Evolutionary conservation across 1,140 invertebrate species (phyloP), one percentile per base, ranked within the genome.

Genomic region (Hycleus cichorii): DNA sequence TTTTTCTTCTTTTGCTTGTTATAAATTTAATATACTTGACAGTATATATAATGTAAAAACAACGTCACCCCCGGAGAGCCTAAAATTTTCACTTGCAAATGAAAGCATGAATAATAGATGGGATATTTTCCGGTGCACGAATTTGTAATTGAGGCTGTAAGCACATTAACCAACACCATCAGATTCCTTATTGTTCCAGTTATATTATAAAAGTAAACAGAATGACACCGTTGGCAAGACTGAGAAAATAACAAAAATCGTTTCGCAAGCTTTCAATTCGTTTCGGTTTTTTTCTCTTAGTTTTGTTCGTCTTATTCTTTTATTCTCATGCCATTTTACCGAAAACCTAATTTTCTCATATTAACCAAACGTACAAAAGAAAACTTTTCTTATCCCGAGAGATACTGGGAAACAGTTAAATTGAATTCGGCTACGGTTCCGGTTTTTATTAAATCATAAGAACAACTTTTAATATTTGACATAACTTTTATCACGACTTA

Each of bases 301-400:
- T 32, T 32, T 32, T 7, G 2, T 32, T 32, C 18, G 18, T 18
- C 18, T 18, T 32, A 32, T 7, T 32, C 32, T 32, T 32, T 32
- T 32, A 32, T 32, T 32, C 32, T 32, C 32, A 32, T 53, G 42
- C 51, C 51, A 53, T 53, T 53, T 32, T 53, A 53, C 32, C 48
- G 40, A 11, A 65, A 67, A 67, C 62, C 62, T 65, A 67, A 67
- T 67, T 67, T 67, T 63, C 59, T 61, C 57, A 59, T 64, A 64
- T 67, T 64, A 64, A 54, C 46, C 42, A 32, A 24, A 39, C 54
- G 60, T 54, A 60, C 56, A 63, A 64, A 60, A 52, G 57, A 62
- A 61, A 67, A 65, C 57, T 67, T 67, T 66, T 48, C 55, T 32
- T 32, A 32, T 32, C 58, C 55, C 58, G 39, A n/a, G 64, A 66